These are phyloP conservation scores for Sterrhoptilus dennistouni DNA, from an alignment of 2,113 vertebrate genomes.

Conservation along the genomic window DNA sequence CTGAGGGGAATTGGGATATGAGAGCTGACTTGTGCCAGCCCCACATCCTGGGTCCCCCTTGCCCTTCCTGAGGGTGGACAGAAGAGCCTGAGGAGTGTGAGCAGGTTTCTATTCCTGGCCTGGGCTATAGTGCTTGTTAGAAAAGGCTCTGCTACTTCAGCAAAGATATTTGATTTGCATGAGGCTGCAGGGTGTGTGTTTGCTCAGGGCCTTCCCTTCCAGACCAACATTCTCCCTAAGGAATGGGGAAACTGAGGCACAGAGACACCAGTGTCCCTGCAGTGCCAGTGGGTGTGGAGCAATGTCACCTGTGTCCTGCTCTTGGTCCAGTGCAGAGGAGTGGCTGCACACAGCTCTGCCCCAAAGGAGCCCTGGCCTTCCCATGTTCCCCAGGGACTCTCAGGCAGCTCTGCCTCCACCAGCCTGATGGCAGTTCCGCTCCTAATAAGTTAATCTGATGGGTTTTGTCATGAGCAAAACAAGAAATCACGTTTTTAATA, in stretches of 20 bases:
- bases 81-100: background rate
- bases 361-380: background rate
- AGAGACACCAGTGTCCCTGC: accelerated
- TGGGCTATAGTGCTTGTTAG: background rate
- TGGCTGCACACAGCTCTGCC: background rate
- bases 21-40: background rate
- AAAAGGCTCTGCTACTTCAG: background rate
- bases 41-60: background rate
- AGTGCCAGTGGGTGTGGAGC: background rate
- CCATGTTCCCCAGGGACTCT: background rate
- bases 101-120: background rate
- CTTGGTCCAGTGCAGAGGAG: background rate
- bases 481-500: conserved; percentile 83
- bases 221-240: accelerated
- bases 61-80: background rate
- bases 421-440: conserved; percentile 66
- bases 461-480: conserved; percentile 81
- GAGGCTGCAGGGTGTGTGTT: background rate
- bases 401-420: conserved; percentile 28
- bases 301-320: background rate
- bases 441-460: conserved; percentile 80
- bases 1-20: background rate
- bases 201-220: background rate
- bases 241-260: background rate
- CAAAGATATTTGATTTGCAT: background rate